These are phyloP conservation scores for Rhyacophila evoluta DNA, from an alignment of 2,888 invertebrate species.

Conservation along the genomic window DNA sequence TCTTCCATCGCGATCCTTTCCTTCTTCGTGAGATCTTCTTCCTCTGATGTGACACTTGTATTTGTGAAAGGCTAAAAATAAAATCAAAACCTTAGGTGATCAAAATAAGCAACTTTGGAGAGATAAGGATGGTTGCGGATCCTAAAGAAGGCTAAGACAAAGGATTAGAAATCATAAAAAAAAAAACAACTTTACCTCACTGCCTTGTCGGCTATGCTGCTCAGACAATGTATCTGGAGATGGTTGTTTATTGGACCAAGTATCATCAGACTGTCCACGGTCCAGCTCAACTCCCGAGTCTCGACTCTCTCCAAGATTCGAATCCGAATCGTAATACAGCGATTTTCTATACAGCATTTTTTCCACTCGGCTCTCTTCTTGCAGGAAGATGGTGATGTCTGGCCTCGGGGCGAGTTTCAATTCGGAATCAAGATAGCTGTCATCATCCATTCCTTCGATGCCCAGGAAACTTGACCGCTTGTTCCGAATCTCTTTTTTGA, in stretches of 20 bases:
- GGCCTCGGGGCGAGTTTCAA: slow-evolving; percentile 79
- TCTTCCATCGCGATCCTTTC: slow-evolving; percentile 75
- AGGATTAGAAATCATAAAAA: too few relatives aligned
- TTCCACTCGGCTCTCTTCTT: slow-evolving; percentile 83
- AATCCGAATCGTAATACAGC: slow-evolving; percentile 77
- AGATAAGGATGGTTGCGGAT: neutral
- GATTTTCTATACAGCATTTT: slow-evolving; percentile 81
- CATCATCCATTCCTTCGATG: slow-evolving; percentile 79
- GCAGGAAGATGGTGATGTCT: slow-evolving; percentile 84
- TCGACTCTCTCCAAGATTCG: slow-evolving; percentile 75
- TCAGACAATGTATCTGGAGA: slow-evolving; percentile 68
- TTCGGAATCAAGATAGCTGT: slow-evolving; percentile 77
- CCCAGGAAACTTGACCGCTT: slow-evolving; percentile 89
- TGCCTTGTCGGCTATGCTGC: slow-evolving; percentile 84
- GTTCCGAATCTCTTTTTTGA: slow-evolving; percentile 86
- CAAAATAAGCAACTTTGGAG: too few relatives aligned
- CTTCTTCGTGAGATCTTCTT: slow-evolving; percentile 78
- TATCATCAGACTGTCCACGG: slow-evolving; percentile 70
- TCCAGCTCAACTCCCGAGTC: slow-evolving; percentile 85
- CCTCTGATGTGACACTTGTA: slow-evolving; percentile 80
- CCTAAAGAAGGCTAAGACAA: neutral
- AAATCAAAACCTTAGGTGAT: slow-evolving; percentile 32
- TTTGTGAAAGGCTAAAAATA: slow-evolving; percentile 75
- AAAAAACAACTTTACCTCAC: slow-evolving; percentile 75
- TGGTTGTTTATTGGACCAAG: slow-evolving; percentile 70